Evolutionary conservation across 2,888 invertebrate species (phyloP).

Genomic region (Psylliodes chrysocephalus): DNA sequence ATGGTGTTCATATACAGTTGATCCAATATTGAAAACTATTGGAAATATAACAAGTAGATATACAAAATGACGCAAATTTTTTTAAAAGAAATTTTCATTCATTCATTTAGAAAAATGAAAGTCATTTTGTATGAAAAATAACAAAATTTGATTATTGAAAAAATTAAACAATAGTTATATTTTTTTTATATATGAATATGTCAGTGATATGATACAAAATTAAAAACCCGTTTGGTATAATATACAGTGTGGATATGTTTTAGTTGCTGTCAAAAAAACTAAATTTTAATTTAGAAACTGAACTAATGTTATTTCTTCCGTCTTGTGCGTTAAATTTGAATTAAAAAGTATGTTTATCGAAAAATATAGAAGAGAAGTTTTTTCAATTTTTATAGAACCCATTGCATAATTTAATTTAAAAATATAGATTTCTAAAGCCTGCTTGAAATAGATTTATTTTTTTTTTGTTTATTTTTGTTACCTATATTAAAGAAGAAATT

Average conservation of each 20-base stretch:
- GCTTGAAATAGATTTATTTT: not conserved
- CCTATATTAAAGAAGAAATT: not conserved
- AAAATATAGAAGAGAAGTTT: too few relatives aligned
- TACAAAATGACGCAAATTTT: not conserved
- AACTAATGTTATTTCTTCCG: too few relatives aligned
- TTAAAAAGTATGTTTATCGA: too few relatives aligned
- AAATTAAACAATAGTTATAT: not conserved
- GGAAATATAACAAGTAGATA: not conserved
- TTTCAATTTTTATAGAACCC: too few relatives aligned
- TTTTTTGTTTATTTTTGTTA: not conserved
- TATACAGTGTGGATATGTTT: too few relatives aligned
- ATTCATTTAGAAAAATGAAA: not conserved
- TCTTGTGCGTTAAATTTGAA: too few relatives aligned
- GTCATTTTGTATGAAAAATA: not conserved
- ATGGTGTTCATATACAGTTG: conserved; percentile 5
- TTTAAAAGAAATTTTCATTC: not conserved
- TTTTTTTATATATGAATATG: not conserved
- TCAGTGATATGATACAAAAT: too few relatives aligned
- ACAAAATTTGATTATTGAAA: not conserved
- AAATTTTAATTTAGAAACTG: too few relatives aligned
- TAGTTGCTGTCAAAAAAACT: too few relatives aligned
- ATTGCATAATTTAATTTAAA: too few relatives aligned
- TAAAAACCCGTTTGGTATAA: too few relatives aligned
- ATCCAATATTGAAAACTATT: not conserved
- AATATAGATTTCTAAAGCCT: not conserved